A percentile compares a stretch with the other conserved stretches of the same genome.
These are phyloP conservation scores for Spilarctia lutea DNA, from an alignment of 2,888 invertebrate species.

Conservation along the genomic window DNA sequence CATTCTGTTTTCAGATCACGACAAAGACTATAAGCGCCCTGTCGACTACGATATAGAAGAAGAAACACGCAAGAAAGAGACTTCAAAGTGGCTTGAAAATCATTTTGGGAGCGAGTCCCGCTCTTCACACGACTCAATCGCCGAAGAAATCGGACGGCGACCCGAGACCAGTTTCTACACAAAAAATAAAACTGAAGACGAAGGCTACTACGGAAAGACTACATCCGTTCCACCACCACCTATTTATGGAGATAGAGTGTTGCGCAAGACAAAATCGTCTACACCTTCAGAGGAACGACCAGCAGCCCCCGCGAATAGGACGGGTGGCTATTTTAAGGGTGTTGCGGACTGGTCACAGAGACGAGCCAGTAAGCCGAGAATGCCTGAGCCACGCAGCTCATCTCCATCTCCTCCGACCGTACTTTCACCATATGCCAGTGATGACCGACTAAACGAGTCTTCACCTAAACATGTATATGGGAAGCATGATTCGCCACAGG, in stretches of 20 bases:
- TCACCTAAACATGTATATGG: constrained; percentile 78
- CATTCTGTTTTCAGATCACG: constrained; percentile 86
- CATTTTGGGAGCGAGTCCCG: constrained; percentile 96
- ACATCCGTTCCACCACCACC: constrained; percentile 79
- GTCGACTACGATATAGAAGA: constrained; percentile 95
- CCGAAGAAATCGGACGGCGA: constrained; percentile 88
- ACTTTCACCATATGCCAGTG: constrained; percentile 77
- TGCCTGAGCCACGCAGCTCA: constrained; percentile 82
- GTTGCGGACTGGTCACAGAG: constrained; percentile 93
- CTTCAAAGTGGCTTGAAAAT: constrained; percentile 96
- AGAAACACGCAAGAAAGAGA: constrained; percentile 95
- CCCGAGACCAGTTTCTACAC: constrained; percentile 90
- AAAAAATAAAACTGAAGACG: constrained; percentile 88
- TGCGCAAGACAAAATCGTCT: constrained; percentile 85
- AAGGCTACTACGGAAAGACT: constrained; percentile 80
- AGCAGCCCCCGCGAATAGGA: constrained; percentile 75
- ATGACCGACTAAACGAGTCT: constrained; percentile 75
- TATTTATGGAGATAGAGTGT: constrained; percentile 77
- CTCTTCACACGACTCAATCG: constrained; percentile 90
- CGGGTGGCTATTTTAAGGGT: constrained; percentile 89
- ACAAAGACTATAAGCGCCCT: constrained; percentile 93
- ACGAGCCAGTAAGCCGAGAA: constrained; percentile 82
- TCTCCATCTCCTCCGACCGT: constrained; percentile 80
- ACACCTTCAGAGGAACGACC: constrained; percentile 84
- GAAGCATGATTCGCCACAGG: constrained; percentile 79